Evolutionary conservation across 2,113 vertebrate genomes (phyloP).

Genomic region (Sebastes fasciatus): DNA sequence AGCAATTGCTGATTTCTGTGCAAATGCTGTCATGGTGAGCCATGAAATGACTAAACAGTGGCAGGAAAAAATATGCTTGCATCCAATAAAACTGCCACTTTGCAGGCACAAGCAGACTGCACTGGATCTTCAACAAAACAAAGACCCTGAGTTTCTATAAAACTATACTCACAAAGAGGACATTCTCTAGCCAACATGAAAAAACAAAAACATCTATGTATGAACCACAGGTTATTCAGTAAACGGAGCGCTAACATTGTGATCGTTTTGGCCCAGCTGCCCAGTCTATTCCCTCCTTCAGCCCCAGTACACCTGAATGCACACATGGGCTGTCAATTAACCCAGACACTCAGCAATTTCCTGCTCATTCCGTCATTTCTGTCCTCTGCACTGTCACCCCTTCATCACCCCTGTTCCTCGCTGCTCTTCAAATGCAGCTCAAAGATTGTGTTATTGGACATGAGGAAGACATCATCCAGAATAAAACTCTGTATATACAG

Average conservation of each 20-base stretch:
- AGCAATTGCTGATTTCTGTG: conserved; percentile 17
- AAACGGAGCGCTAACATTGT: conserved; percentile 3
- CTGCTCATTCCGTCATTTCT: conserved; percentile 39
- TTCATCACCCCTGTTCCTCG: conserved; percentile 11
- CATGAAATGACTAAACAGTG: background rate
- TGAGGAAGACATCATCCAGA: conserved; percentile 12
- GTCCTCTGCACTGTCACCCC: conserved; percentile 37
- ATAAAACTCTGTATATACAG: background rate
- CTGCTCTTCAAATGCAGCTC: background rate
- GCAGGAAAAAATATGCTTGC: background rate
- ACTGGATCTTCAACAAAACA: background rate
- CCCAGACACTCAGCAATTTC: conserved; percentile 33
- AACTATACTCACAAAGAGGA: background rate
- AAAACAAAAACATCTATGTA: background rate
- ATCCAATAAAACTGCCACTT: background rate
- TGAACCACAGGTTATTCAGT: conserved; percentile 5
- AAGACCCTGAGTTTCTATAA: background rate
- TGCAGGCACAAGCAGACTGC: background rate
- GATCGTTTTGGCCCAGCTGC: conserved; percentile 19
- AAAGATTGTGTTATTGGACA: conserved; percentile 22
- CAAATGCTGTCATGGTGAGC: conserved; percentile 19
- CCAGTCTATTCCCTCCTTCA: conserved; percentile 27
- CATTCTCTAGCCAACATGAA: background rate
- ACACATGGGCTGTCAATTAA: conserved; percentile 64
- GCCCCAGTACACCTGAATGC: conserved; percentile 50